These are phyloP conservation scores for Palythoa heliodiscus DNA, from an alignment of 92 coral and sea anemone species.

Conservation along the genomic window DNA sequence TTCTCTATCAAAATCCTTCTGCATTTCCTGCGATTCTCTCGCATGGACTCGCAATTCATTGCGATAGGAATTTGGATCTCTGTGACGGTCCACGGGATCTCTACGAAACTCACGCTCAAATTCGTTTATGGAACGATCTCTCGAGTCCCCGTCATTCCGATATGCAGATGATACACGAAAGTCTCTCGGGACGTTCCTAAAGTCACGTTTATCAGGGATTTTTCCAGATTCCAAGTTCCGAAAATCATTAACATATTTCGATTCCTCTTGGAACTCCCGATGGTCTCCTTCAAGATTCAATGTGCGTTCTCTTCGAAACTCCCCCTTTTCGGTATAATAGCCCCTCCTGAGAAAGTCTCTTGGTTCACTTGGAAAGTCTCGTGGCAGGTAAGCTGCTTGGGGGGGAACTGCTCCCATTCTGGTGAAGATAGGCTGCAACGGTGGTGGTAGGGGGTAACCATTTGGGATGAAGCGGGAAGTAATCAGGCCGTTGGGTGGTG, in stretches of 20 bases:
- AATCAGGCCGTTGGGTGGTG: conserved; percentile 39
- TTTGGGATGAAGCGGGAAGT: conserved; percentile 31
- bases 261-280: neutral
- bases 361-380: conserved; percentile 38
- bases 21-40: conserved; percentile 23
- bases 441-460: conserved; percentile 35
- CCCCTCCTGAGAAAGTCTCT: conserved; percentile 36
- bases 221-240: neutral
- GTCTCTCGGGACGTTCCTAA: conserved; percentile 5
- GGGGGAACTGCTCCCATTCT: conserved; percentile 32
- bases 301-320: conserved; percentile 40
- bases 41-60: conserved; percentile 29
- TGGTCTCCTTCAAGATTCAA: conserved; percentile 29
- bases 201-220: neutral
- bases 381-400: conserved; percentile 39
- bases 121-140: neutral
- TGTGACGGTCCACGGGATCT: conserved; percentile 10
- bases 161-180: neutral
- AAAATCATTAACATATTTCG: conserved; percentile 9
- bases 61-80: conserved; percentile 18
- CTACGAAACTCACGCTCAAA: neutral
- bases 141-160: conserved; percentile 9
- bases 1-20: conserved; percentile 21
- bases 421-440: conserved; percentile 33
- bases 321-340: conserved; percentile 12